Conservation (phyloP, 1,140 invertebrate species). For the Carcinoscorpius rotundicauda region DNA sequence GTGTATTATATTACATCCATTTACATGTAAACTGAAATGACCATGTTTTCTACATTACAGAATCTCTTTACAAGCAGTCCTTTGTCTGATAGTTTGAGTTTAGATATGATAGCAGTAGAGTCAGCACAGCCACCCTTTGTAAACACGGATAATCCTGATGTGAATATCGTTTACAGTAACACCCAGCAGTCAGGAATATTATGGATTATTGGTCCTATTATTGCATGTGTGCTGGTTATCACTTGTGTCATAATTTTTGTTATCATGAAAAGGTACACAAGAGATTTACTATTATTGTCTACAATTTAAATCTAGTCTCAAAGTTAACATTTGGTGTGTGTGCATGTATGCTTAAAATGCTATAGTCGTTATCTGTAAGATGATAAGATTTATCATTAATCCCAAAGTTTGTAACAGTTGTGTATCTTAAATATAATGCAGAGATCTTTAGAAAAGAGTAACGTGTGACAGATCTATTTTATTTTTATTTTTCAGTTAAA, state of each 20-base stretch:
- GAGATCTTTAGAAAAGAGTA: too few species aligned
- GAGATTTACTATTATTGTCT: not conserved
- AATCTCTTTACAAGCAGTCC: constrained; percentile 90
- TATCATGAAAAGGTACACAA: constrained; percentile 12
- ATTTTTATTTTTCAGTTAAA: too few species aligned
- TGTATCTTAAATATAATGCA: too few species aligned
- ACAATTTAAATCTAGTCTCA: too few species aligned
- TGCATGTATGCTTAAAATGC: too few species aligned
- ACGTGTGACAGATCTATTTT: too few species aligned
- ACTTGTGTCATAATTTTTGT: constrained; percentile 11
- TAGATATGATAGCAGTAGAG: constrained; percentile 42
- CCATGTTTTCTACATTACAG: constrained; percentile 26
- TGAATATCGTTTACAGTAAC: constrained; percentile 3
- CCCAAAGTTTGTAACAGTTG: too few species aligned
- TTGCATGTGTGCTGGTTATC: constrained; percentile 14
- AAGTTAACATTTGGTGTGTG: too few species aligned
- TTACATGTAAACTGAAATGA: too few species aligned
- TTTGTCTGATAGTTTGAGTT: constrained; percentile 76
- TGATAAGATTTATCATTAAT: too few species aligned
- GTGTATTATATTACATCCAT: too few species aligned
- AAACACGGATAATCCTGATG: not conserved
- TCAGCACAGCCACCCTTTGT: constrained; percentile 1
- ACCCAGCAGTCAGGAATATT: constrained; percentile 13
- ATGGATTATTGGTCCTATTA: constrained; percentile 15
- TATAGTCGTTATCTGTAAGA: too few species aligned